Evolutionary conservation across 2,113 vertebrate genomes (phyloP), one percentile per base, ranked within the genome.

Genomic region (Phycodurus eques): DNA sequence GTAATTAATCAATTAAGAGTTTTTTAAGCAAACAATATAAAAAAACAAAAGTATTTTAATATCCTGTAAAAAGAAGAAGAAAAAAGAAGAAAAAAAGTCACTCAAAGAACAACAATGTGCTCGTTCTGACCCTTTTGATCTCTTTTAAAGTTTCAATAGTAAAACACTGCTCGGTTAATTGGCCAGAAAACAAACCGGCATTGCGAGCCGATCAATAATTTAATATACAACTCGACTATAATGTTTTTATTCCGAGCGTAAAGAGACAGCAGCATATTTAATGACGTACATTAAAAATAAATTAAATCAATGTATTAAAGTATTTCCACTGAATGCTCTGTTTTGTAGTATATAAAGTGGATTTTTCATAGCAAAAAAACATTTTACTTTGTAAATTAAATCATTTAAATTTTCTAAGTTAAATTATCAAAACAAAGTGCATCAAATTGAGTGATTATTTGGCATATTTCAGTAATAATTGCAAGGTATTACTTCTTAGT

Each of bases 91-190:
- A 17, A 14, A 62, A 65, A n/a, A 3, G 17, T 8, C 20, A 11
- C 20, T 1, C 5, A 20, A 13, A 11, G 31, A 44, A 27, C 2
- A 66, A 66, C 15, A 66, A 66, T 46, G 20, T 27, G 11, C 68
- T 80, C 70, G 44, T 67, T 53, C 20, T 76, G 80, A 86, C 83
- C 82, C 82, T 79, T 80, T 42, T 56, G 44, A 70, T 71, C 70
- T 49, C 67, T 78, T 80, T 80, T 22, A 79, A 76, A 80, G 78
- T 72, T 80, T 78, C 46, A 47, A 82, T 62, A 64, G 84, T 84
- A 78, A 74, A 86, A 75, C 67, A 59, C 62, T 47, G 9, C 0
- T 67, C 19, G 72, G 63, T 86, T 80, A 88, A 88, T 88, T 87
- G 83, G 71, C 64, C 71, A 56, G 69, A 84, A 83, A 56, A 80